Evolutionary conservation across 1,140 invertebrate genomes (phyloP), one percentile per base, ranked within the genome.

Genomic region (Calycopis cecrops): DNA sequence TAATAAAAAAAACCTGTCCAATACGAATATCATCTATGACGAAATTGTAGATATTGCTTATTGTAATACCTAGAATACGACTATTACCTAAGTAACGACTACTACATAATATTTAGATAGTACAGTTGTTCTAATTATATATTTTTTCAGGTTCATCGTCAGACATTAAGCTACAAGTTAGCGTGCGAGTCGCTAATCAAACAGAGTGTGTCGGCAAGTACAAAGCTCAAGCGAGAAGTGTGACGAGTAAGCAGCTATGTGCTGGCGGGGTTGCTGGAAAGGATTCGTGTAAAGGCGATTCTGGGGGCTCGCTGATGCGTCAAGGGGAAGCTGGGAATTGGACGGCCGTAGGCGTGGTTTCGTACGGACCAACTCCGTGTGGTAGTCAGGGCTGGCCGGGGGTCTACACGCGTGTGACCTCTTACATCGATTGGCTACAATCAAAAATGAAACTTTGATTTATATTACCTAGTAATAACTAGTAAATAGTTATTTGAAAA

Each of bases 251-350:
- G 40, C 40, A 44, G 7, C 10, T 44, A 6, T 44, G 40, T 16
- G 14, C 17, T 8, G 40, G 40, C 7, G 40, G 40, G 4, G 9
- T 9, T 1, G 7, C 4, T 9, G n/a, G 40, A 9, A 44, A 44
- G 14, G 40, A 44, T 16, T 14, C 40, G n/a, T 44, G 40, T 44
- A 44, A 14, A 16, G 40, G 40, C 14, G 40, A 44, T 12, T 44
- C 40, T 3, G 40, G 40, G 14, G 40, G 40, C 14, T 16, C 40
- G 4, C 14, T 44, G 14, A 44, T 44, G 40, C 12, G 40, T 2
- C 40, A 44, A 14, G 14, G 14, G 40, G 9, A 12, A 16, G 14
- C 7, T 8, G 14, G 14, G 4, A 44, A 12, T 9, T 44, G 40
- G 40, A 9, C 14, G 1, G 40, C 17, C 14, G 14, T 44, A 3